Base-by-base conservation (phyloP, 2,888 invertebrate genomes). In the Drosophila leonis region DNA sequence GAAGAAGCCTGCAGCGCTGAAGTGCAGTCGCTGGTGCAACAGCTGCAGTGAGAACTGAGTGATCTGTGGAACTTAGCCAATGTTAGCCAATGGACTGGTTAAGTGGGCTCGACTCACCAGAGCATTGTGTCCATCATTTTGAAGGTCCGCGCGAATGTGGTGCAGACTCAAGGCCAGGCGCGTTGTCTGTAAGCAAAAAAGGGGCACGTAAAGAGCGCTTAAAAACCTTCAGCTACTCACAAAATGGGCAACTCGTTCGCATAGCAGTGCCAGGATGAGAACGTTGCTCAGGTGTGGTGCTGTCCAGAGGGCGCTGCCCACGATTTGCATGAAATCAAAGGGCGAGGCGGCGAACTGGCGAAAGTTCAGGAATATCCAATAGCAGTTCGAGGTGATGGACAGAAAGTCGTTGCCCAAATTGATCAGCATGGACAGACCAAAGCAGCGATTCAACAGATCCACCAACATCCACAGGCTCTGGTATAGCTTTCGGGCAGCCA, bases 1-100 rank as follows among this genome's bases (percentile, higher is more conserved):
- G 60, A 94, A 94, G 76, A 94, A 94, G 39, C 94, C 94, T 54
- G 93, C 92, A 6, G 93, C 94, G 2, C 93, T 93, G 68, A 94
- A 94, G 42, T 90, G 75, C 1, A 94, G 80, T 67, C 93, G 92
- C 75, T 94, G 94, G 77, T 94, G 94, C 1, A 94, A 75, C 72
- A 94, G 84, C 80, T 94, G 94, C 55, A 94, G 77, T 0, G 94
- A 94, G 74, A 93, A 94, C 78, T 93, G 93, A 72, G 93, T 93
- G 59, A 94, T 92, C 94, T 94, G 55, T 7, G 55, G 6, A 15
- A 12, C n/a, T n/a, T n/a, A n/a, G n/a, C n/a, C 4, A 29, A 18
- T 13, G 10, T 0, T 27, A 8, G 35, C 2, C 3, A 5, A 18
- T 4, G 15, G 13, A 51, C 2, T 15, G 12, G 2, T 9, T 31